These are phyloP conservation scores for Oxygymnocypris stewartii DNA, from an alignment of 2,113 vertebrate species.

Conservation along the genomic window DNA sequence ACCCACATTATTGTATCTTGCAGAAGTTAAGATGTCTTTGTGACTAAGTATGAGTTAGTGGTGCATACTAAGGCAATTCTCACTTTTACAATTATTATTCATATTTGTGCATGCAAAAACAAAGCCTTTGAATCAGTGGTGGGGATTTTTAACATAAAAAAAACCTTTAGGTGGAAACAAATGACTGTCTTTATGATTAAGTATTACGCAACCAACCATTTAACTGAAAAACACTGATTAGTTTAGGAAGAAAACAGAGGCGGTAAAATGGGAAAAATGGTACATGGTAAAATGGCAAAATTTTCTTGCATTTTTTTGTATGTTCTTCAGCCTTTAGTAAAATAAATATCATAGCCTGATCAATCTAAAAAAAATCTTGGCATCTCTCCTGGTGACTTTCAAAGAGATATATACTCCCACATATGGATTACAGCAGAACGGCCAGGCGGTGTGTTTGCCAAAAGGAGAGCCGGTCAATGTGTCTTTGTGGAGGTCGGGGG, in stretches of 20 bases:
- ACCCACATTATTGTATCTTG: not conserved
- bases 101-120: too few relatives aligned
- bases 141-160: not conserved
- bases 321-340: not conserved
- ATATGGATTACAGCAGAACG: not conserved
- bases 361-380: not conserved
- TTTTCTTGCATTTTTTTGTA: not conserved
- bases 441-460: not conserved
- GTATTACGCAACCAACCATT: not conserved
- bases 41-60: not conserved
- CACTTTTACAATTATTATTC: not conserved
- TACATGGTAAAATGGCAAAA: not conserved
- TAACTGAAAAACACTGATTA: not conserved
- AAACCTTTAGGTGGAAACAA: not conserved
- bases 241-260: not conserved
- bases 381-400: not conserved
- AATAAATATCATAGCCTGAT: not conserved
- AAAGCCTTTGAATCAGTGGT: not conserved
- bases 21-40: not conserved
- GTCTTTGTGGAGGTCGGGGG: not conserved
- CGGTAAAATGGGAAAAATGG: not conserved
- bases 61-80: not conserved
- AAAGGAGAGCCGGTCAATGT: not conserved
- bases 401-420: not conserved
- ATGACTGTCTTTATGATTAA: not conserved